These are phyloP conservation scores for Brachyistius frenatus DNA, from an alignment of 2,113 vertebrate genomes.

Conservation along the genomic window DNA sequence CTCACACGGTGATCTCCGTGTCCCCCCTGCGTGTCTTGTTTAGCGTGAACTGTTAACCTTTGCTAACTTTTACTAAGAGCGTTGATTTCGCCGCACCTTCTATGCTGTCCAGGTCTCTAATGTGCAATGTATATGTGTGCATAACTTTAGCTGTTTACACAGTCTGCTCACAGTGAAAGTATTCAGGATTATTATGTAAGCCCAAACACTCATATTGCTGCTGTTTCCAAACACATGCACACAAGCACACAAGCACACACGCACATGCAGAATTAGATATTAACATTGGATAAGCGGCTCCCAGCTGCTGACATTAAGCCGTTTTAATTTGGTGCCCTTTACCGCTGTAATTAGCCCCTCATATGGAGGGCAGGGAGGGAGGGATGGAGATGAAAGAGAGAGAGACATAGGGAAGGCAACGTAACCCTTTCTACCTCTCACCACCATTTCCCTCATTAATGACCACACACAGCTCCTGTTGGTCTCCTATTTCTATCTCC, in stretches of 20 bases:
- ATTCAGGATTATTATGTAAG: constrained; percentile 58
- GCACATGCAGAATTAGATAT: constrained; percentile 55
- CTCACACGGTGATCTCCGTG: constrained; percentile 23
- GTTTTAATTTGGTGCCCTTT: constrained; percentile 87
- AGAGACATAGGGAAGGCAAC: constrained; percentile 34
- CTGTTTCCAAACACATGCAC: constrained; percentile 41
- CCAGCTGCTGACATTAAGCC: constrained; percentile 85
- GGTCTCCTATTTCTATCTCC: constrained; percentile 41
- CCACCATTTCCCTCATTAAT: constrained; percentile 70
- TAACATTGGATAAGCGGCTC: constrained; percentile 69
- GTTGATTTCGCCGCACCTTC: constrained; percentile 8
- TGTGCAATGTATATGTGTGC: constrained; percentile 22
- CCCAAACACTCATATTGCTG: constrained; percentile 29
- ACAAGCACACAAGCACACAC: constrained; percentile 8
- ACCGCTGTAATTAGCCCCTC: constrained; percentile 81
- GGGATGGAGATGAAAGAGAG: constrained; percentile 44
- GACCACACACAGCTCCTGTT: constrained; percentile 70
- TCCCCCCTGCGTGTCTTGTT: constrained; percentile 36
- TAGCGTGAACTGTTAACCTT: constrained; percentile 54
- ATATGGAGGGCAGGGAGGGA: constrained; percentile 51
- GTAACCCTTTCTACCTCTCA: constrained; percentile 52
- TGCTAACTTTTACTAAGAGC: constrained; percentile 41
- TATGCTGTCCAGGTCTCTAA: constrained; percentile 10
- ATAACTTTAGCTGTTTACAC: constrained; percentile 54
- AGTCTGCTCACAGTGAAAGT: constrained; percentile 45